phyloP scores from a whole-genome alignment of 2,113 vertebrate species.

The Oncorhynchus tshawytscha region DNA sequence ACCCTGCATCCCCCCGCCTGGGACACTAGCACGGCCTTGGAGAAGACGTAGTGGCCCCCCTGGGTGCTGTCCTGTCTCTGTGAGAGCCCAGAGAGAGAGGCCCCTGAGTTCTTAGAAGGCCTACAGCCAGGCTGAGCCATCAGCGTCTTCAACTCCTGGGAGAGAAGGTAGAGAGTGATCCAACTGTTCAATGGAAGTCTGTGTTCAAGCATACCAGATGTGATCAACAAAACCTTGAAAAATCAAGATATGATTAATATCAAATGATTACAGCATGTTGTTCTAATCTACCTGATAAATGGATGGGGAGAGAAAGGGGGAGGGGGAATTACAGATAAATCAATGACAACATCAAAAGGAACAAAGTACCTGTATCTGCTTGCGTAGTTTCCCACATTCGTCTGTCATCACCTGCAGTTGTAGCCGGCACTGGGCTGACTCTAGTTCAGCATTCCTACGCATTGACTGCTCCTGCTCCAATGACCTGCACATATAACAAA shows the following conservation, averaged over 20 bases:
- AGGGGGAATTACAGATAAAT: too few relatives aligned
- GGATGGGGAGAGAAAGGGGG: not conserved
- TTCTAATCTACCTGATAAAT: not conserved
- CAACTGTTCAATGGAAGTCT: not conserved
- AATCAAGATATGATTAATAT: not conserved
- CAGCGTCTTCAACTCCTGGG: conserved; percentile 82
- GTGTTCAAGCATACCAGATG: not conserved
- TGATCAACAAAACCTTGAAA: not conserved
- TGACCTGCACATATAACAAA: conserved; percentile 64
- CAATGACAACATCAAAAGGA: too few relatives aligned
- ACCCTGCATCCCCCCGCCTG: conserved; percentile 86
- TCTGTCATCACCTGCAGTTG: conserved; percentile 85
- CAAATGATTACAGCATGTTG: not conserved
- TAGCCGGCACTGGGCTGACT: conserved; percentile 89
- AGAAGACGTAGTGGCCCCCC: conserved; percentile 78
- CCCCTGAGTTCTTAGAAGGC: conserved; percentile 45
- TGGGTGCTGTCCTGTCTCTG: conserved; percentile 70
- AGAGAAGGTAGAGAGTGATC: conserved; percentile 4
- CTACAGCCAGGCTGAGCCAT: conserved; percentile 67
- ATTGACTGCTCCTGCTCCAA: conserved; percentile 83
- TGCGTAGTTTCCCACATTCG: conserved; percentile 82
- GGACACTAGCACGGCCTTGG: conserved; percentile 84
- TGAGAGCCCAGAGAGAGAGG: conserved; percentile 37
- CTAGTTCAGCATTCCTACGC: conserved; percentile 86
- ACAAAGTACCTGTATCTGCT: conserved; percentile 80